Percentiles rank a stretch among this genome's conserved stretches.
These are phyloP conservation scores for Burhinus bistriatus DNA, from an alignment of 2,113 vertebrate species.

Conservation along the genomic window DNA sequence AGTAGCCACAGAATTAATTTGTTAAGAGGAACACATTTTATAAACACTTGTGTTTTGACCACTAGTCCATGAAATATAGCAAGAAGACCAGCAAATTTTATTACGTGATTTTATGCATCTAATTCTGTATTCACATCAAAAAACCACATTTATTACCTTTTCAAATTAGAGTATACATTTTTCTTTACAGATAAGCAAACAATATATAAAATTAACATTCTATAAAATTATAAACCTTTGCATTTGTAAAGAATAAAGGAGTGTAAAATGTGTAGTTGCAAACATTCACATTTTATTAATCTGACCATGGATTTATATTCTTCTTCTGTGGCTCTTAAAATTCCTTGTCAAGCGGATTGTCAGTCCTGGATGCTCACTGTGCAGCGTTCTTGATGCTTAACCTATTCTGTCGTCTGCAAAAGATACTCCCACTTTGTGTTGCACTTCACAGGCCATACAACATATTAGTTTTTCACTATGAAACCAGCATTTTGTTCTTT, in stretches of 20 bases:
- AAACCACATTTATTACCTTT: conserved; percentile 39
- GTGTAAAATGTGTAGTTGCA: not conserved
- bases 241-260: conserved; percentile 27
- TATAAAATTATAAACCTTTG: conserved; percentile 52
- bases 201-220: conserved; percentile 55
- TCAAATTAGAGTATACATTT: conserved; percentile 38
- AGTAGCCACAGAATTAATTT: not conserved
- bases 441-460: not conserved
- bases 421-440: not conserved
- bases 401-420: not conserved
- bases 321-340: not conserved
- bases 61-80: not conserved
- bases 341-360: not conserved
- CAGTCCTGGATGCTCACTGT: not conserved
- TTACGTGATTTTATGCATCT: not conserved
- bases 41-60: not conserved
- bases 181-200: conserved; percentile 49
- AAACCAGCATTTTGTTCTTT: not conserved
- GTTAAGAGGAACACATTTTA: not conserved
- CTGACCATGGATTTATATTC: not conserved
- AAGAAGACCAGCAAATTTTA: conserved; percentile 20
- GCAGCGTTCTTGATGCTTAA: not conserved
- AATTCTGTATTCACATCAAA: conserved; percentile 14
- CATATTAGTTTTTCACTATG: not conserved
- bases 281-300: conserved; percentile 4